Evolutionary conservation across 2,113 vertebrate genomes (phyloP), one percentile per base, ranked within the genome.

Genomic region (Athene cunicularia): DNA sequence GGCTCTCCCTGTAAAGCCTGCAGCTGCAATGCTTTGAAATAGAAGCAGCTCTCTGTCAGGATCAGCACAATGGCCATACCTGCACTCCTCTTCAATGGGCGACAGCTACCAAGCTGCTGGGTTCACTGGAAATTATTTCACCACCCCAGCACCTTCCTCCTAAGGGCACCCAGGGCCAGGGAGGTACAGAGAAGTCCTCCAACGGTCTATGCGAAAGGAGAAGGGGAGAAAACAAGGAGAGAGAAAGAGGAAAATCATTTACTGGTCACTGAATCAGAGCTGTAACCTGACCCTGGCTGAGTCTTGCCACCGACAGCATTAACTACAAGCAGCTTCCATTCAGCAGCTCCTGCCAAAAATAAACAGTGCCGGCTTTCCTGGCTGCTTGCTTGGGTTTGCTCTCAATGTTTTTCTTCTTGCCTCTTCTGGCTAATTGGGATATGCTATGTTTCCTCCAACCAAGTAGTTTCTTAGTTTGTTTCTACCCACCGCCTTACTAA

Each of bases 251-350:
- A 90, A 96, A 95, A 72, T 59, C 82, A 62, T 89, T 96, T 88
- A 55, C 72, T 45, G 88, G 95, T 73, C 81, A 82, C 45, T 83
- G 96, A 96, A 93, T 96, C 88, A 6, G 73, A 81, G 92, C 94
- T 64, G 97, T 92, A 97, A 97, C 94, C 90, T 82, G 97, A 98
- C 95, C 96, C 89, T 33, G 93, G 84, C 90, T 64, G 83, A 9
- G 4, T 59, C 93, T 43, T 96, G 95, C 95, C 93, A 97, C 97
- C 73, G 12, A 70, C 94, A 96, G 93, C 95, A 97, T 76, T 91
- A 95, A 94, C 88, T 98, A 93, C 94, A 91, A 97, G 95, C 96
- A 97, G 97, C 95, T 97, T 94, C 96, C 93, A 96, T 96, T 98
- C 96, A 96, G 94, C 90, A 95, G 90, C 94, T 96, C 94, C 84